A percentile compares a stretch with the other conserved stretches of the same genome.
Conservation (phyloP, 2,888 invertebrate species). For the Idaea aversata region DNA sequence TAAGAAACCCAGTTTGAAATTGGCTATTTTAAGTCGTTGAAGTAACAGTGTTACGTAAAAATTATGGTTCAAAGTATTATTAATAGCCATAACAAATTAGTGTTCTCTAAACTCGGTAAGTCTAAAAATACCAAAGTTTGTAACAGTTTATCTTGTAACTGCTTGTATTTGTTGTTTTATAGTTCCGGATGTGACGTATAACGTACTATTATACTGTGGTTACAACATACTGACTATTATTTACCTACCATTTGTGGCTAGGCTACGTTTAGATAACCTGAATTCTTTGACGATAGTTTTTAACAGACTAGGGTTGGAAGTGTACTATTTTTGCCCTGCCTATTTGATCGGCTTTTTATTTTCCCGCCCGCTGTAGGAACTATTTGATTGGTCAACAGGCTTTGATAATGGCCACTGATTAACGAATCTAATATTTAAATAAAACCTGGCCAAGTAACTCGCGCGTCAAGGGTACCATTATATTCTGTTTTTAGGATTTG, state of each 20-base stretch:
- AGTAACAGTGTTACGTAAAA: neutral
- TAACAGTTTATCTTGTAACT: neutral
- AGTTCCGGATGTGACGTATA: neutral
- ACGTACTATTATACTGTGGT: neutral
- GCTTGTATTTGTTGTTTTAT: neutral
- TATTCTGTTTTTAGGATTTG: too few species aligned
- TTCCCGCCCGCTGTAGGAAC: too few species aligned
- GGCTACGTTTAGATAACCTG: neutral
- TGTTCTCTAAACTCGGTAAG: neutral
- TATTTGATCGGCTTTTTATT: too few species aligned
- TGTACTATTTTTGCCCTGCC: too few species aligned
- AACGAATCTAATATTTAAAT: too few species aligned
- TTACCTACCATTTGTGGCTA: neutral
- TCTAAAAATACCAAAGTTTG: neutral
- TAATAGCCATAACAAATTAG: neutral
- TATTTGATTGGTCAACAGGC: too few species aligned
- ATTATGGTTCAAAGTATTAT: neutral
- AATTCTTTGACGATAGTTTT: neutral
- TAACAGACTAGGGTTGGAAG: too few species aligned
- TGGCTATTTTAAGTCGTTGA: neutral
- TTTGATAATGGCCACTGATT: too few species aligned
- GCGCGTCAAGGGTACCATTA: too few species aligned
- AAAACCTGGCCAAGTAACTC: too few species aligned
- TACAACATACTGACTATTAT: neutral
- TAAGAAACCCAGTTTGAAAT: neutral